Evolutionary conservation across 2,888 invertebrate genomes (phyloP), one percentile per base, ranked within the genome.

Genomic region (Rhagonycha fulva): DNA sequence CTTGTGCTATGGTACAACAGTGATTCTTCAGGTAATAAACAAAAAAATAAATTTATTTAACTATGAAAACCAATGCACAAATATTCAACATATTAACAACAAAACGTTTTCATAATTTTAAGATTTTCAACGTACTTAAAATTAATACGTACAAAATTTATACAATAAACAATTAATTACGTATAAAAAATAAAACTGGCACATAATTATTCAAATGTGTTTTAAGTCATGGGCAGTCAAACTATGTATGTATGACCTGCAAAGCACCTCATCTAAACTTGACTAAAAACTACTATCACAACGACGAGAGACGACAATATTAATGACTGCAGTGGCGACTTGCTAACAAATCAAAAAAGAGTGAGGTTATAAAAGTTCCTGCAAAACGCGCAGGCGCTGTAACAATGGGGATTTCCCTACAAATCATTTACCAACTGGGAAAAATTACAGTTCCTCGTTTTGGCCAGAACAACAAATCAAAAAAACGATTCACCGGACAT

Each of bases 271-370:
- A 76, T 73, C 76, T 76, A 76, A 75, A 70, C 47, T 73, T 71
- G 30, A 19, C 62, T 71, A 71, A 76, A 76, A 74, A 61, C 77
- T 77, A 77, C 77, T 77, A 77, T 77, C 77, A 77, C 77, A 77
- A 77, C 77, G 75, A 77, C 77, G 75, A 77, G 76, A 76, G 76
- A 77, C 77, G 75, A 77, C 77, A 77, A 77, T 75, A 77, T 77
- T 74, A 77, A 77, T 75, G 74, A 72, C 63, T 77, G 63, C 73
- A 76, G 63, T 66, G 63, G 63, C 63, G 63, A 66, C 63, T 66
- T n/a, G 24, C 12, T 9, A 12, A 47, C 2, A 47, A 47, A n/a
- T n/a, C n/a, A 5, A 9, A 47, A 47, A 19, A 47, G 12, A 47
- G 47, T 47, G 47, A 47, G 47, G n/a, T 47, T 47, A 47, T 3